Percentiles rank a stretch among this genome's conserved stretches.
Evolutionary conservation across 2,888 invertebrate genomes (phyloP).

Genomic region (Endotricha flammealis): DNA sequence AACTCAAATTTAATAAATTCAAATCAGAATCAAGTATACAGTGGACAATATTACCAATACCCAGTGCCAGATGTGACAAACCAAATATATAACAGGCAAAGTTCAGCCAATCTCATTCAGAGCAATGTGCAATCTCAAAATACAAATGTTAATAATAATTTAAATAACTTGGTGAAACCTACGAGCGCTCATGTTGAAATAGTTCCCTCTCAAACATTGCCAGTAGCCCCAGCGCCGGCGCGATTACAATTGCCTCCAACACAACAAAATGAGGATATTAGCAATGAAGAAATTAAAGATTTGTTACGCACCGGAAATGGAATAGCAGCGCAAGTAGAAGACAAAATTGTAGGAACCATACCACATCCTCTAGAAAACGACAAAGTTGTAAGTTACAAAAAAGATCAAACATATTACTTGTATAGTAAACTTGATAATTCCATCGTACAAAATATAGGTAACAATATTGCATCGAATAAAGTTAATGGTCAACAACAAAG

Average conservation of each 20-base stretch:
- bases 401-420: slow-evolving; percentile 61
- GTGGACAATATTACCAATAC: slow-evolving; percentile 63
- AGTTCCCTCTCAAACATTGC: slow-evolving; percentile 44
- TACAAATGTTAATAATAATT: slow-evolving; percentile 24
- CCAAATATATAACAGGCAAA: slow-evolving; percentile 53
- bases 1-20: slow-evolving; percentile 25
- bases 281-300: slow-evolving; percentile 39
- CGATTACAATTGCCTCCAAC: slow-evolving; percentile 41
- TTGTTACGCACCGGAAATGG: slow-evolving; percentile 46
- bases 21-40: slow-evolving; percentile 49
- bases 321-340: slow-evolving; percentile 61
- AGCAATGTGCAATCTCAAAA: slow-evolving; percentile 23
- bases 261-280: slow-evolving; percentile 29
- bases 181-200: slow-evolving; percentile 45
- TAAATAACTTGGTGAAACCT: slow-evolving; percentile 27
- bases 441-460: slow-evolving; percentile 24
- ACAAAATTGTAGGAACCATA: slow-evolving; percentile 62
- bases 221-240: slow-evolving; percentile 37
- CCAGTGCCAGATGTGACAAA: slow-evolving; percentile 64
- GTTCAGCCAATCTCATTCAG: slow-evolving; percentile 31
- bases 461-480: slow-evolving; percentile 19
- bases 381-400: slow-evolving; percentile 60
- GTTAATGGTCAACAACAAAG: slow-evolving; percentile 17
- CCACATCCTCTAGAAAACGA: slow-evolving; percentile 57
- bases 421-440: slow-evolving; percentile 48